These are phyloP conservation scores for Dorcus hopei DNA, from an alignment of 2,888 invertebrate species.

Conservation along the genomic window DNA sequence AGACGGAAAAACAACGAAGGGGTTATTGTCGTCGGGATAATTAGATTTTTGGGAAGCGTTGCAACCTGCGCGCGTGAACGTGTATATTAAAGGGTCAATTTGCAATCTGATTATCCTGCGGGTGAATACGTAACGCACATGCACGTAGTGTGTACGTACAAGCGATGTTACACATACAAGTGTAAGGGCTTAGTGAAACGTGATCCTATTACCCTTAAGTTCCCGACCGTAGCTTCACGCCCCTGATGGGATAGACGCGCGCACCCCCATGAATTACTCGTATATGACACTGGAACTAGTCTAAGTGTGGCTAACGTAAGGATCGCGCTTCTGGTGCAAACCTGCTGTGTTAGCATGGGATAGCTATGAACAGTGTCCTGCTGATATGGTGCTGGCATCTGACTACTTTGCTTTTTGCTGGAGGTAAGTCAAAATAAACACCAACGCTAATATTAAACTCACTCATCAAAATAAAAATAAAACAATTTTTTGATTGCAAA, in stretches of 20 bases:
- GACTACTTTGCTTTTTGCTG: neutral
- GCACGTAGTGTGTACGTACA: too few relatives aligned
- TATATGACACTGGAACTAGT: neutral
- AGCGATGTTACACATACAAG: too few relatives aligned
- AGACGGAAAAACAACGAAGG: too few relatives aligned
- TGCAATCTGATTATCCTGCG: too few relatives aligned
- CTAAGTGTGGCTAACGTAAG: neutral
- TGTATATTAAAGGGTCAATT: too few relatives aligned
- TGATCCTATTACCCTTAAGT: constrained; percentile 1
- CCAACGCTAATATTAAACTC: neutral
- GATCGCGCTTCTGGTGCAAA: neutral
- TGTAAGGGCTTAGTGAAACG: neutral
- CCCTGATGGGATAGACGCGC: neutral
- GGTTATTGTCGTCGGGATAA: too few relatives aligned
- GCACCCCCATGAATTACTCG: neutral
- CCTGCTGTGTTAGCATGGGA: neutral
- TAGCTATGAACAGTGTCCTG: constrained; percentile 1
- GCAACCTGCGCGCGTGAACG: too few relatives aligned
- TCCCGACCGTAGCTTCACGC: neutral
- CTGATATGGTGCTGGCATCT: neutral
- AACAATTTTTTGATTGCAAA: too few relatives aligned
- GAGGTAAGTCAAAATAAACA: neutral
- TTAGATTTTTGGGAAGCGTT: too few relatives aligned
- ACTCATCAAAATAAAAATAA: too few relatives aligned
- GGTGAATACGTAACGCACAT: too few relatives aligned